These are phyloP conservation scores for Brachionichthys hirsutus DNA, from an alignment of 2,113 vertebrate species.

Conservation along the genomic window DNA sequence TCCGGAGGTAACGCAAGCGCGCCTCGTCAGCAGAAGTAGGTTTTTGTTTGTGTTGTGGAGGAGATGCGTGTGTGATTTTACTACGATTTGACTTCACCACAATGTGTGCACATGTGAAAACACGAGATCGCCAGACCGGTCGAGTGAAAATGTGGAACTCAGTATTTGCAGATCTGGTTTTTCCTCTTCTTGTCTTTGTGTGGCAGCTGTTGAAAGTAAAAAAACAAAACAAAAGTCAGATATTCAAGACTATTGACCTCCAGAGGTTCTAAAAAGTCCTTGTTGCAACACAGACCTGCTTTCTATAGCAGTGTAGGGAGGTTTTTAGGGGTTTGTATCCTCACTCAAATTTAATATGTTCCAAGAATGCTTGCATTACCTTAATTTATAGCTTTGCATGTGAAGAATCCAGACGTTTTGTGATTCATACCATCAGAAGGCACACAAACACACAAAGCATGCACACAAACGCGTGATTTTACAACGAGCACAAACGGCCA, in stretches of 20 bases:
- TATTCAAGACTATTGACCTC: constrained; percentile 1
- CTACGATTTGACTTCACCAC: constrained; percentile 19
- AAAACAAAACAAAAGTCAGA: not conserved
- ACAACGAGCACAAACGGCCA: constrained; percentile 8
- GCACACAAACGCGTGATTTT: constrained; percentile 27
- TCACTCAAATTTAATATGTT: too few species aligned
- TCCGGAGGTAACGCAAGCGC: not conserved
- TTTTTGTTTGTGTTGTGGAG: constrained; percentile 42
- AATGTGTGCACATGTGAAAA: not conserved
- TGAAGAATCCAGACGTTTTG: too few species aligned
- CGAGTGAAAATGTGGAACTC: constrained; percentile 15
- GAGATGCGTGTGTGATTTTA: constrained; percentile 42
- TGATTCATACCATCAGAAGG: too few species aligned
- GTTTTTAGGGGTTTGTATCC: too few species aligned
- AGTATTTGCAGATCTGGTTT: constrained; percentile 24
- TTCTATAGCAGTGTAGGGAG: too few species aligned
- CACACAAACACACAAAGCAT: too few species aligned
- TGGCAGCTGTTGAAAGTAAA: constrained; percentile 1
- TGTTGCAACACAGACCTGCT: too few species aligned
- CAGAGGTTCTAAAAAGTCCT: too few species aligned
- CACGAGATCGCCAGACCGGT: not conserved
- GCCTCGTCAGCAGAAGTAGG: constrained; percentile 3
- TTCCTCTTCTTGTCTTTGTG: not conserved
- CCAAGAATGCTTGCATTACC: too few species aligned
- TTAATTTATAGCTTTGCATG: not conserved